phyloP scores from a whole-genome alignment of 1,140 invertebrate genomes.

The Calycopis cecrops region DNA sequence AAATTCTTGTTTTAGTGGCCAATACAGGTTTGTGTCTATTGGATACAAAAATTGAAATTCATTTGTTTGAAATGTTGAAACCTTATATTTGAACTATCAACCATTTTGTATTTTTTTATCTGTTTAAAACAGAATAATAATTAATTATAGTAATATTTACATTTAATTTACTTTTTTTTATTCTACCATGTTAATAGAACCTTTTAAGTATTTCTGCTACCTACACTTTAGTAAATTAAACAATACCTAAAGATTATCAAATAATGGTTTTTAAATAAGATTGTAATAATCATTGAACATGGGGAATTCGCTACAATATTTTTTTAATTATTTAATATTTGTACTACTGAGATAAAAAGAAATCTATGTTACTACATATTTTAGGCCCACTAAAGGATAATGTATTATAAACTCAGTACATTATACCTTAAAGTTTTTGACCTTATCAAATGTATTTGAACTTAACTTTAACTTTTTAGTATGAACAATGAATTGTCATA shows the following conservation, averaged over 20 bases:
- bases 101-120: too few relatives aligned
- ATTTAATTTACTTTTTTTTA: too few relatives aligned
- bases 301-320: neutral
- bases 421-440: neutral
- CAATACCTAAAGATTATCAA: too few relatives aligned
- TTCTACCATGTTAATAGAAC: neutral
- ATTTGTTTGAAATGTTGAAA: neutral
- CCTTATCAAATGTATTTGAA: conserved; percentile 3
- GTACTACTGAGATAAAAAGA: conserved; percentile 1
- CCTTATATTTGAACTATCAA: too few relatives aligned
- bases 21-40: conserved; percentile 2
- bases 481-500: too few relatives aligned
- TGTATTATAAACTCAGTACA: too few relatives aligned
- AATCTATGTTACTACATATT: neutral
- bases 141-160: too few relatives aligned
- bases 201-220: conserved; percentile 6
- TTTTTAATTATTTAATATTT: neutral
- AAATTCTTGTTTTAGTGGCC: neutral
- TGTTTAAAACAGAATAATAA: too few relatives aligned
- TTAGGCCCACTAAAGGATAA: neutral
- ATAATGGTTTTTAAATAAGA: too few relatives aligned
- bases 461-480: neutral
- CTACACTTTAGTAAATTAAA: neutral
- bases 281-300: too few relatives aligned
- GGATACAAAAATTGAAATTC: neutral